Evolutionary conservation across 2,797 vertebrate species (phyloP).

Genomic region (Alcedo atthis): DNA sequence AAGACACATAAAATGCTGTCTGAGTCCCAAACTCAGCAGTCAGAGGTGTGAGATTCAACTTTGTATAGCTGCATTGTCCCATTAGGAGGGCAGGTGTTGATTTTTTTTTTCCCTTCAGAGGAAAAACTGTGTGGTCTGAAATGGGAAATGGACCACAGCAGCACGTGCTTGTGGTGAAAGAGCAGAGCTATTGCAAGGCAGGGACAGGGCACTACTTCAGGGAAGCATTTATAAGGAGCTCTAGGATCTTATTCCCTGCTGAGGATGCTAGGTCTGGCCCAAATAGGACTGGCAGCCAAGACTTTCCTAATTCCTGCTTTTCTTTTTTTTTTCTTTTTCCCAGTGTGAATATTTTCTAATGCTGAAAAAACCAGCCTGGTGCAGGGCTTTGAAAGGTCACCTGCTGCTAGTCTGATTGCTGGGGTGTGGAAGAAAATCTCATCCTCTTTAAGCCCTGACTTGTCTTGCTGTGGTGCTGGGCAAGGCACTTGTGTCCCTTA

Average conservation of each 20-base stretch:
- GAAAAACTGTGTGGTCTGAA: not conserved
- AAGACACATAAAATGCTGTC: not conserved
- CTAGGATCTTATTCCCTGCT: not conserved
- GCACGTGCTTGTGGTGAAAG: not conserved
- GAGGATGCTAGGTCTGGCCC: not conserved
- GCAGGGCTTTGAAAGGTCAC: not conserved
- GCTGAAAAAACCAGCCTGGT: not conserved
- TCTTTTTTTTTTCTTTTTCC: not conserved
- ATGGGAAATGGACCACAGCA: not conserved
- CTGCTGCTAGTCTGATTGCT: not conserved
- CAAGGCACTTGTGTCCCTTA: not conserved
- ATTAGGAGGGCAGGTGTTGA: not conserved
- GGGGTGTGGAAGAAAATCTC: not conserved
- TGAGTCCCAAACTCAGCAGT: not conserved
- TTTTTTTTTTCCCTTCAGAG: not conserved
- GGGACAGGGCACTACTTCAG: not conserved
- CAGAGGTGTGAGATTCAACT: not conserved
- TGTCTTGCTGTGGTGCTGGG: not conserved
- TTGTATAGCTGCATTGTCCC: not conserved
- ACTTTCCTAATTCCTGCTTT: not conserved
- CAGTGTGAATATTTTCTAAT: not conserved
- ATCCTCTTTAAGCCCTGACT: not conserved
- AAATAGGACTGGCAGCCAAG: not conserved
- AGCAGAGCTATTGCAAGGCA: not conserved
- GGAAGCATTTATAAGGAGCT: not conserved